These are phyloP conservation scores for Manacus vitellinus DNA, from an alignment of 2,113 vertebrate species.

Conservation along the genomic window DNA sequence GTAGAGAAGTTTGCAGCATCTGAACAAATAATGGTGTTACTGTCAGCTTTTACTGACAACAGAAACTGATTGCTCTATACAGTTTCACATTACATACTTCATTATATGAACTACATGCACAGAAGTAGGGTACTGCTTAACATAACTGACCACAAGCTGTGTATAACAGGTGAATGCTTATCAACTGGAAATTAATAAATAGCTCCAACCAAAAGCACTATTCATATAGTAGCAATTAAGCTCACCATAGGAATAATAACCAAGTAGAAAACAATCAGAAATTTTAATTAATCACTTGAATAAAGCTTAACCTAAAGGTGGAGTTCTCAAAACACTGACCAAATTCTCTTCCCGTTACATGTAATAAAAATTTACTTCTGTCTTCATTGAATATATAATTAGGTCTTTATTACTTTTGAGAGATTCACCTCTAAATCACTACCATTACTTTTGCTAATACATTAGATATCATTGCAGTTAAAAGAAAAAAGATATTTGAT, in stretches of 20 bases:
- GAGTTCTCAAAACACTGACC: not conserved
- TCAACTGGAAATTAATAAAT: constrained; percentile 38
- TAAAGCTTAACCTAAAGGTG: not conserved
- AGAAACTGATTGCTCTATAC: not conserved
- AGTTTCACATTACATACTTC: not conserved
- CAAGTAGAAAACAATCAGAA: constrained; percentile 12
- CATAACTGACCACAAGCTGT: not conserved
- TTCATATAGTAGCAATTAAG: constrained; percentile 27
- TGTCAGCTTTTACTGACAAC: not conserved
- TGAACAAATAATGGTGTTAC: not conserved
- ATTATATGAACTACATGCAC: not conserved
- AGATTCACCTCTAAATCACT: not conserved
- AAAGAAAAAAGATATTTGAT: not conserved
- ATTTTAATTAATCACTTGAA: constrained; percentile 15
- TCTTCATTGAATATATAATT: not conserved
- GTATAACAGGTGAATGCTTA: not conserved
- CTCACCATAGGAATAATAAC: constrained; percentile 29
- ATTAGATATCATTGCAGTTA: not conserved
- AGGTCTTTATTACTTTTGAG: not conserved
- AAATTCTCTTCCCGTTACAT: not conserved
- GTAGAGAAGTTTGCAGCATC: not conserved
- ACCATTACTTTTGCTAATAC: not conserved
- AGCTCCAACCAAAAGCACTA: not conserved
- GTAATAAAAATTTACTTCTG: not conserved
- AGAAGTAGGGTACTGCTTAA: not conserved